phyloP scores from a whole-genome alignment of 2,888 invertebrate species.

The Perdita meconis region DNA sequence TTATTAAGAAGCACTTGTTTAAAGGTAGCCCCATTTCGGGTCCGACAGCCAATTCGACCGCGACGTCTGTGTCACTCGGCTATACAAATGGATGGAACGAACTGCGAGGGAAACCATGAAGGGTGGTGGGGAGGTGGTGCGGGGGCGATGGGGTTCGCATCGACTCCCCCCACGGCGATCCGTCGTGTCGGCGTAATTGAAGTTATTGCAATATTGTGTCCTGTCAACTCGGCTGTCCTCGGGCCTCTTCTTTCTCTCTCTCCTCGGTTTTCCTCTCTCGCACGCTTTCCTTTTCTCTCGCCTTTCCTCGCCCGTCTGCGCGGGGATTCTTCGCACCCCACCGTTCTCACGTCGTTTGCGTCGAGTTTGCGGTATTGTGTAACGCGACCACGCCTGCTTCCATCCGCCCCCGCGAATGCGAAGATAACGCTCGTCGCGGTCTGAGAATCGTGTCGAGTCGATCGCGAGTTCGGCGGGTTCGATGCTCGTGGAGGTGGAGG shows the following conservation, averaged over 20 bases:
- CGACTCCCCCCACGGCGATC: conserved; percentile 70
- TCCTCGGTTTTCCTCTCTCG: neutral
- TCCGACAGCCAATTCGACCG: conserved; percentile 80
- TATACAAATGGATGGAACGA: conserved; percentile 78
- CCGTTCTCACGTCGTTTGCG: conserved; percentile 60
- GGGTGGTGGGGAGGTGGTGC: conserved; percentile 40
- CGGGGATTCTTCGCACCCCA: conserved; percentile 21
- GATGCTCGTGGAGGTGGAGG: neutral
- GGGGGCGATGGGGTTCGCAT: conserved; percentile 48
- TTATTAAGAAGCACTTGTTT: conserved; percentile 84
- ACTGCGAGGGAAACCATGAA: conserved; percentile 29
- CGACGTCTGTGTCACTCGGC: conserved; percentile 75
- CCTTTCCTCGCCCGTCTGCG: neutral
- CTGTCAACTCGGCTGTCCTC: conserved; percentile 78
- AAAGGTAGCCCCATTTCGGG: conserved; percentile 81
- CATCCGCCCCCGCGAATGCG: conserved; percentile 72
- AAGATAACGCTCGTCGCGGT: conserved; percentile 41
- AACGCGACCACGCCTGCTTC: conserved; percentile 76
- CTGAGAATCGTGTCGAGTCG: conserved; percentile 6
- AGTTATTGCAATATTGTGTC: conserved; percentile 84
- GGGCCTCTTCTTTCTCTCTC: conserved; percentile 19
- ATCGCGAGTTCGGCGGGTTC: neutral
- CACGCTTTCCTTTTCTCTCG: neutral
- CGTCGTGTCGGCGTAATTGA: conserved; percentile 83
- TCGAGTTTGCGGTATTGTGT: conserved; percentile 76